Evolutionary conservation across 2,888 invertebrate species (phyloP).

Genomic region (Xestia rhomboidea): DNA sequence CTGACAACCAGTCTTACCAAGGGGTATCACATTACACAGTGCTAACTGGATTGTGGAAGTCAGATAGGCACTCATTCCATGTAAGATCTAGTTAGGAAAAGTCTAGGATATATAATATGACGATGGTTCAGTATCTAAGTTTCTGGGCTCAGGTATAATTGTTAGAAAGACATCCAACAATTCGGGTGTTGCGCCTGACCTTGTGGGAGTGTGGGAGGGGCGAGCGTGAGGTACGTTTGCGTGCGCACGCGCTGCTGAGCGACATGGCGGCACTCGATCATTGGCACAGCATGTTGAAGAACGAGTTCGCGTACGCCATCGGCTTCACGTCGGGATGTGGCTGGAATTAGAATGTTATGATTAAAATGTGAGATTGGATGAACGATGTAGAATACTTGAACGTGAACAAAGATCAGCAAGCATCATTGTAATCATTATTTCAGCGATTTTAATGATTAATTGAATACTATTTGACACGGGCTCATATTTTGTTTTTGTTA

Average conservation of each 20-base stretch:
- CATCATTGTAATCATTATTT: not conserved
- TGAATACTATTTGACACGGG: too few relatives aligned
- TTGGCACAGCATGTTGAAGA: constrained; percentile 94
- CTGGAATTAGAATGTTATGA: constrained; percentile 90
- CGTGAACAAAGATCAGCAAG: not conserved
- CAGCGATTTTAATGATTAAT: too few relatives aligned
- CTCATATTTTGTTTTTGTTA: too few relatives aligned
- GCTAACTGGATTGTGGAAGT: not conserved
- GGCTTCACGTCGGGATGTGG: constrained; percentile 99
- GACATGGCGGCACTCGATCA: constrained; percentile 70
- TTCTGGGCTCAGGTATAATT: not conserved
- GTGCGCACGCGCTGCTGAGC: constrained; percentile 42
- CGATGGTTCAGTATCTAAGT: not conserved
- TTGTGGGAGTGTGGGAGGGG: constrained; percentile 45
- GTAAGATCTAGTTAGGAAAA: not conserved
- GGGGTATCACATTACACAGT: not conserved
- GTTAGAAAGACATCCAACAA: not conserved
- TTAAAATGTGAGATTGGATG: not conserved
- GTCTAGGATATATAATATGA: not conserved
- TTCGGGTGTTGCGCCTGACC: constrained; percentile 18
- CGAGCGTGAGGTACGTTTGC: constrained; percentile 46
- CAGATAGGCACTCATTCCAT: not conserved
- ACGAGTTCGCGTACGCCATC: constrained; percentile 98
- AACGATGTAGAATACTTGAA: not conserved
- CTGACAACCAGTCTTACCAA: not conserved